Percentiles rank a stretch among this genome's conserved stretches.
Conservation (phyloP, 2,113 vertebrate species). For the Craseonycteris thonglongyai region DNA sequence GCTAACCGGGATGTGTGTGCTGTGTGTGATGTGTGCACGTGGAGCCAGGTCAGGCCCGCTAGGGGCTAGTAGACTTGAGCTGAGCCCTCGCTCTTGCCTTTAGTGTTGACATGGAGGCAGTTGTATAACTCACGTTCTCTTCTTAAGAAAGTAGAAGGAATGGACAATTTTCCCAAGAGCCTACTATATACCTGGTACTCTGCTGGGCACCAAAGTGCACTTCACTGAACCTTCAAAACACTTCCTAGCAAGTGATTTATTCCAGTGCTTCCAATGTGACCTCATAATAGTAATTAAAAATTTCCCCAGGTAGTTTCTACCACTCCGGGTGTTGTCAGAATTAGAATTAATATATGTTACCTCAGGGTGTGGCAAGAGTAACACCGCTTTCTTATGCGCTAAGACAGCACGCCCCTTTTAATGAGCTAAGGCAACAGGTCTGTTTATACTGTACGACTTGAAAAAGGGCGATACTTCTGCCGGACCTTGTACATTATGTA, state of each 20-base stretch:
- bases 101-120: rapidly evolving
- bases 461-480: too few species aligned
- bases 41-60: neutral
- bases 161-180: neutral
- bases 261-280: neutral
- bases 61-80: neutral
- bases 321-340: neutral
- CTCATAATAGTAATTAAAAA: neutral
- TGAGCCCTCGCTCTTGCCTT: neutral
- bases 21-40: rapidly evolving
- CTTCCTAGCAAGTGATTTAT: neutral
- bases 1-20: rapidly evolving
- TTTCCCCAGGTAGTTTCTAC: neutral
- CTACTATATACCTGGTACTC: neutral
- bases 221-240: neutral
- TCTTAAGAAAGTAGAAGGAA: neutral
- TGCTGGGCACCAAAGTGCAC: neutral
- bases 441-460: too few species aligned
- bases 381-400: too few species aligned
- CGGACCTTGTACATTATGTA: too few species aligned
- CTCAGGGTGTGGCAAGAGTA: too few species aligned
- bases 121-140: neutral
- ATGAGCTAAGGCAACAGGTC: too few species aligned
- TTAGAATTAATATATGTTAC: neutral
- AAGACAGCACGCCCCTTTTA: too few species aligned